phyloP scores from a whole-genome alignment of 2,797 vertebrate species.

The Jordanella pulchra region DNA sequence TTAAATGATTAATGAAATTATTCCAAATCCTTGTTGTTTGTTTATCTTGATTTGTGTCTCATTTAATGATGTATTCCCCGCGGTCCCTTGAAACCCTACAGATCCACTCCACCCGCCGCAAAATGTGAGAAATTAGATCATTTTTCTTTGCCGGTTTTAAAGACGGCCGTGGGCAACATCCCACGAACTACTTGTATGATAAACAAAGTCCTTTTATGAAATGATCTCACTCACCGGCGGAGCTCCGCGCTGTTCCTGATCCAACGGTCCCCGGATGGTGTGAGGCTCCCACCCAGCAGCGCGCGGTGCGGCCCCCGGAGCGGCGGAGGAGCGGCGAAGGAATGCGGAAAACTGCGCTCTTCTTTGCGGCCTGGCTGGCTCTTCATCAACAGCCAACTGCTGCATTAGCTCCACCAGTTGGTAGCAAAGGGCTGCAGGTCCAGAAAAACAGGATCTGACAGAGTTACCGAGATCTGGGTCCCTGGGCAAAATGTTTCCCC shows the following conservation, averaged over 20 bases:
- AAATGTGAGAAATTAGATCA: background rate
- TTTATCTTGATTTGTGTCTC: too few species aligned
- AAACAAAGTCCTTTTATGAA: background rate
- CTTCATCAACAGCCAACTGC: background rate
- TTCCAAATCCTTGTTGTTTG: too few species aligned
- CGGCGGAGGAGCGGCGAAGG: background rate
- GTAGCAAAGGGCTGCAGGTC: background rate
- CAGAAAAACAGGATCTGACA: background rate
- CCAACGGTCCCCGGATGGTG: background rate
- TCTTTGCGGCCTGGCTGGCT: background rate
- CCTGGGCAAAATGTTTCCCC: background rate
- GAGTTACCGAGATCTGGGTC: too few species aligned
- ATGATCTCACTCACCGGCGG: background rate
- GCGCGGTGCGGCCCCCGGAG: background rate
- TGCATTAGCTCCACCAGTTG: slow-evolving; percentile 8
- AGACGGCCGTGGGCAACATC: background rate
- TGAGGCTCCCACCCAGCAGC: background rate
- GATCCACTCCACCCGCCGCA: background rate
- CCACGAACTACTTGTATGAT: background rate
- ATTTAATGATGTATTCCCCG: background rate
- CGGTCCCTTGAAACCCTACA: background rate
- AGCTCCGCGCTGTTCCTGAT: background rate
- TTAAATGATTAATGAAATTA: background rate
- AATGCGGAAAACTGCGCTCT: slow-evolving; percentile 1
- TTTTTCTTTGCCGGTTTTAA: background rate